Evolutionary conservation across 2,797 vertebrate species (phyloP), one percentile per base, ranked within the genome.

Genomic region (Hypotaenidia philippensis): DNA sequence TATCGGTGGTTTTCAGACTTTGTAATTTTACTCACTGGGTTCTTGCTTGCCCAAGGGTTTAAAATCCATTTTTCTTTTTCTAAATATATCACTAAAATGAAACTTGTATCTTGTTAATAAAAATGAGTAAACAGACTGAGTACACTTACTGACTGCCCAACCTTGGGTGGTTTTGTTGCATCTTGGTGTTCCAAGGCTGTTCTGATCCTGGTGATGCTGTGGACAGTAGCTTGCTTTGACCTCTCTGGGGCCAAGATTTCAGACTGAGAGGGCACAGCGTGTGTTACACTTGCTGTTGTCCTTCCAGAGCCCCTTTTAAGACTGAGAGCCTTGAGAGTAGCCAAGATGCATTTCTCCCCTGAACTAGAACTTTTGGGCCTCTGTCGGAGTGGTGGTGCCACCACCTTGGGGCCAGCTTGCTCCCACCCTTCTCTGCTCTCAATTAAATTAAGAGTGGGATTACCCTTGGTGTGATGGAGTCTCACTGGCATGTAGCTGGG

Each of bases 261-360:
- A 9, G 31, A n/a, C 20, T 36, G 18, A 0, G 4, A 59, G 38
- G 38, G 26, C 45, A 41, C 1, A 2, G 32, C 9, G 18, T 22
- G 26, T 1, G 0, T 55, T 55, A 41, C 26, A 4, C 32, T 53
- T 47, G 31, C 60, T 41, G 12, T 22, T 66, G 53, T 49, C 8
- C 12, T 55, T 72, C n/a, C 49, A 70, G 27, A 32, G 34, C 38
- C 23, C 23, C 3, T 69, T 63, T 83, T 29, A 16, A 36, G 49
- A 19, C 13, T 29, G 64, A 20, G 64, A 20, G 9, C 23, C 69
- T 68, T 26, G 55, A 32, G 47, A 13, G 11, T 20, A n/a, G 53
- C 38, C 26, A 13, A 34, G 41, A 21, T n/a, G 34, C 9, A 1
- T 57, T 69, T 47, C 57, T 23, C 32, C 15, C 11, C 10, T 13